Conservation (phyloP, 2,888 invertebrate species). For the Caenorhabditis doughertyi region DNA sequence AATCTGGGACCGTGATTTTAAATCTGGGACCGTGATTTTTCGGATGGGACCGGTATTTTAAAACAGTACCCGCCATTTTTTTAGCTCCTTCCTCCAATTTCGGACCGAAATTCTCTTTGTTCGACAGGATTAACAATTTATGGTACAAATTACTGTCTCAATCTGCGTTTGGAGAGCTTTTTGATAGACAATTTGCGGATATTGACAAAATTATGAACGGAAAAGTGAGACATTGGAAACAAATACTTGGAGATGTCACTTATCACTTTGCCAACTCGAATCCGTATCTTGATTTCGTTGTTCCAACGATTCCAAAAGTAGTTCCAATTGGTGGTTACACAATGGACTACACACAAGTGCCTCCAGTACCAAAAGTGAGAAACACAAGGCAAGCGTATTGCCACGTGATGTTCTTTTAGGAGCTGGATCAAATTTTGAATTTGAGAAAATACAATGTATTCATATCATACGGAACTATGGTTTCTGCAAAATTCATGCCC, state of each 20-base stretch:
- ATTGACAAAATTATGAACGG: slow-evolving; percentile 31
- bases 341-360: slow-evolving; percentile 33
- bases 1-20: too few relatives aligned
- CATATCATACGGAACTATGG: slow-evolving; percentile 59
- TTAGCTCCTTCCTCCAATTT: slow-evolving; percentile 35
- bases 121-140: slow-evolving; percentile 43
- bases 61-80: too few relatives aligned
- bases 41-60: too few relatives aligned
- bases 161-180: slow-evolving; percentile 20
- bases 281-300: slow-evolving; percentile 62
- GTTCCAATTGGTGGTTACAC: slow-evolving; percentile 63
- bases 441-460: slow-evolving; percentile 29
- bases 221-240: slow-evolving; percentile 56
- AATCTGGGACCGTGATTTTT: too few relatives aligned
- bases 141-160: slow-evolving; percentile 30
- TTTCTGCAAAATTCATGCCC: slow-evolving; percentile 38
- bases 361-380: slow-evolving; percentile 8
- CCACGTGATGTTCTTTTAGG: neutral
- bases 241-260: slow-evolving; percentile 56
- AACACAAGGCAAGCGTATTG: too few relatives aligned
- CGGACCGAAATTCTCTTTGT: slow-evolving; percentile 4
- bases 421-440: slow-evolving; percentile 32
- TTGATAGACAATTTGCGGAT: slow-evolving; percentile 46
- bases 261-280: slow-evolving; percentile 66
- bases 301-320: slow-evolving; percentile 61